These are phyloP conservation scores for Pterocles burchelli DNA, from an alignment of 2,113 vertebrate genomes.

Conservation along the genomic window DNA sequence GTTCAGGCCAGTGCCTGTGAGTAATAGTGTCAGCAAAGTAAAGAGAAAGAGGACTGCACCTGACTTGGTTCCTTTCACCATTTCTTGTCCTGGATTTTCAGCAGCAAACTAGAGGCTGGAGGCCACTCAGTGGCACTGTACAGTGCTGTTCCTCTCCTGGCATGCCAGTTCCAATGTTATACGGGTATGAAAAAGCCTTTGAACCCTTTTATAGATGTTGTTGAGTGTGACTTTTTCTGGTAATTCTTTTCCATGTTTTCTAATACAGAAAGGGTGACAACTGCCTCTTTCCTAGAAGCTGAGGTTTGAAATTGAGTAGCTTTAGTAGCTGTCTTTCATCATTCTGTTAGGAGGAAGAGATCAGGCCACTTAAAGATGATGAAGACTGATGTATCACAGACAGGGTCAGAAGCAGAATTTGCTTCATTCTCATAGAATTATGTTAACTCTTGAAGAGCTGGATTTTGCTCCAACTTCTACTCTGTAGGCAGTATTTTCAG, in stretches of 20 bases:
- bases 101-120: background rate
- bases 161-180: background rate
- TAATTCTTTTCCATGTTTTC: conserved; percentile 10
- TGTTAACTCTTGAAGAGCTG: conserved; percentile 10
- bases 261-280: background rate
- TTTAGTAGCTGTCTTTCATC: conserved; percentile 26
- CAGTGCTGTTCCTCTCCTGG: background rate
- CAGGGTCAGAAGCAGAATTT: conserved; percentile 36
- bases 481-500: background rate
- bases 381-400: background rate
- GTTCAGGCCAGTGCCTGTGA: background rate
- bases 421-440: background rate
- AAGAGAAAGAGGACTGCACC: background rate
- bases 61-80: background rate
- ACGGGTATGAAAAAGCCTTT: background rate
- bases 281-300: background rate
- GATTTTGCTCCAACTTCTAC: background rate
- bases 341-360: conserved; percentile 31
- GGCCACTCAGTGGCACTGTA: background rate
- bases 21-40: background rate
- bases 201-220: background rate
- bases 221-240: background rate
- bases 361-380: conserved; percentile 21
- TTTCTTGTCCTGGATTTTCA: background rate
- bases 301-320: background rate